Percentiles rank a stretch among this genome's conserved stretches.
Conservation (phyloP, 2,113 vertebrate species). For the Aldabrachelys gigantea region DNA sequence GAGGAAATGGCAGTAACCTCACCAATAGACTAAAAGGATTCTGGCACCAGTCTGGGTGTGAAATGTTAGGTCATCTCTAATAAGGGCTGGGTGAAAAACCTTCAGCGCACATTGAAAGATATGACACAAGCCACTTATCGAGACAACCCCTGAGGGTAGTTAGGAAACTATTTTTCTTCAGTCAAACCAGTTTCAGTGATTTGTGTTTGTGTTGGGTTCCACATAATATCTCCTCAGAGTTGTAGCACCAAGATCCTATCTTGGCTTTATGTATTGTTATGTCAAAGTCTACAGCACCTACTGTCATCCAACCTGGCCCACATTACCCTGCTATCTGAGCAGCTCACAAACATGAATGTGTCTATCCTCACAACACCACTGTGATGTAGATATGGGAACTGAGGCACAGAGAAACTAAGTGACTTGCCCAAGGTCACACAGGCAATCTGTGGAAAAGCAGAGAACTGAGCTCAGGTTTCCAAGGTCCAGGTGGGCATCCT, state of each 20-base stretch:
- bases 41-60: slow-evolving; percentile 55
- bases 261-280: background rate
- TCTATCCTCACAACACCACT: background rate
- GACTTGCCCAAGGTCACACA: fast-evolving
- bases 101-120: slow-evolving; percentile 61
- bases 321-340: background rate
- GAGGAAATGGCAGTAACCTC: slow-evolving; percentile 79
- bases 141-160: slow-evolving; percentile 36
- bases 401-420: background rate
- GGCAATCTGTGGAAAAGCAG: background rate
- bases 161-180: slow-evolving; percentile 42
- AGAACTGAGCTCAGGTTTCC: background rate
- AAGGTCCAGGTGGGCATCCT: background rate
- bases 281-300: background rate
- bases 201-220: background rate
- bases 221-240: background rate
- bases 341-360: background rate
- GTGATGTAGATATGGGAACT: background rate
- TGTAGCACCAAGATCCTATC: background rate
- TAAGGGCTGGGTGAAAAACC: slow-evolving; percentile 67
- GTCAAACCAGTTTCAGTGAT: slow-evolving; percentile 28
- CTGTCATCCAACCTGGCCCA: background rate
- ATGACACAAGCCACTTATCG: slow-evolving; percentile 60
- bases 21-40: slow-evolving; percentile 71
- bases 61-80: slow-evolving; percentile 79